Percentiles rank a stretch among this genome's conserved stretches.
Evolutionary conservation across 1,140 invertebrate species (phyloP).

Genomic region (Megathymus violae): DNA sequence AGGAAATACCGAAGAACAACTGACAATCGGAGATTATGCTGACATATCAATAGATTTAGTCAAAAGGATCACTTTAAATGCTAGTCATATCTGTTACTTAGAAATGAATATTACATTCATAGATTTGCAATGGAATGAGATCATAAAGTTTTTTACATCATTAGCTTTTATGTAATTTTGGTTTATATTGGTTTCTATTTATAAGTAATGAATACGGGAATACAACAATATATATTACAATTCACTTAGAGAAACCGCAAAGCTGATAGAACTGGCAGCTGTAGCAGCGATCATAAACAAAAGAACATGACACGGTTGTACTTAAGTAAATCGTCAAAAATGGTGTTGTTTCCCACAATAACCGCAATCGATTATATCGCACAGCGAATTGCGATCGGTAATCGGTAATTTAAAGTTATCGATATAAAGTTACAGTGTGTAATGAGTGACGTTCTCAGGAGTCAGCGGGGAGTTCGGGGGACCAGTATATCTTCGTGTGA

Average conservation of each 20-base stretch:
- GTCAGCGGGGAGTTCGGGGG: slow-evolving; percentile 61
- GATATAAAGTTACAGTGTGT: slow-evolving; percentile 50
- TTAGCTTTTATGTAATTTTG: neutral
- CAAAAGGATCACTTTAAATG: no score
- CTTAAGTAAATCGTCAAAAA: slow-evolving; percentile 39
- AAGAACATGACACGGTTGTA: slow-evolving; percentile 8
- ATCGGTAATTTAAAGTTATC: slow-evolving; percentile 51
- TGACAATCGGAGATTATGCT: no score
- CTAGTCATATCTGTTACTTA: no score
- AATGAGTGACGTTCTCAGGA: slow-evolving; percentile 77
- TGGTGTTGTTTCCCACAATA: slow-evolving; percentile 57
- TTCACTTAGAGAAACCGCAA: slow-evolving; percentile 30
- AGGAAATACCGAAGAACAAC: no score
- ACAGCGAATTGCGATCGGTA: slow-evolving; percentile 59
- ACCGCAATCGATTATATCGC: slow-evolving; percentile 64
- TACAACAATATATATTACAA: slow-evolving; percentile 20
- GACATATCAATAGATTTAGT: no score
- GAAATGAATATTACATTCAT: no score
- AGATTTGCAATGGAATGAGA: no score
- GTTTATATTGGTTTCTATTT: neutral
- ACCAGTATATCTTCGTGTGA: slow-evolving; percentile 72
- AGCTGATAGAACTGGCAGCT: slow-evolving; percentile 24
- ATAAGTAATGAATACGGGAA: slow-evolving; percentile 6
- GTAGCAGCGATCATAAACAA: slow-evolving; percentile 1
- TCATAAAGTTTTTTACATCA: no score